Conservation (phyloP, 2,888 invertebrate genomes). For the Pristionchus exspectatus region DNA sequence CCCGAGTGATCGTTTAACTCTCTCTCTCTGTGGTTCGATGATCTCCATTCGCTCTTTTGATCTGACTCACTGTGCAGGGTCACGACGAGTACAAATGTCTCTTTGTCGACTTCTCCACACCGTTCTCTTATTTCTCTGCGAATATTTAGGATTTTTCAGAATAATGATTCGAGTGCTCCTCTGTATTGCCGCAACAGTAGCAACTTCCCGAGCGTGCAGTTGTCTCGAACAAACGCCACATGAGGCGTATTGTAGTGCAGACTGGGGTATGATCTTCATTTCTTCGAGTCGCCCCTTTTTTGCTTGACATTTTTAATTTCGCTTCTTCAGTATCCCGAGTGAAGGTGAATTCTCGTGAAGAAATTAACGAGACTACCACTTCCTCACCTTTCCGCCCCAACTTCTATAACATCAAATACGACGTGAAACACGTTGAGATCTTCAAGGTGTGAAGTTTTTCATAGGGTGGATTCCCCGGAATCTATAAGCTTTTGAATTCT, state of each 20-base stretch:
- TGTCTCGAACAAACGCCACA: neutral
- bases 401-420: slow-evolving; percentile 2
- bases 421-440: neutral
- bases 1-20: neutral
- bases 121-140: neutral
- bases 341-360: neutral
- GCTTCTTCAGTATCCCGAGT: neutral
- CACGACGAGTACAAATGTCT: neutral
- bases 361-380: neutral
- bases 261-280: neutral
- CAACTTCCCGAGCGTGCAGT: neutral
- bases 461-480: neutral
- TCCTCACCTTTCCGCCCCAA: neutral
- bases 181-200: neutral
- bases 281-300: too few species aligned
- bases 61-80: slow-evolving; percentile 5
- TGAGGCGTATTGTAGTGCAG: neutral
- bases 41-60: neutral
- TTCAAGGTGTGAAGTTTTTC: neutral
- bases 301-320: neutral
- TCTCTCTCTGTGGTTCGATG: neutral
- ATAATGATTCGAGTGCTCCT: neutral
- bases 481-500: neutral
- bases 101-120: neutral
- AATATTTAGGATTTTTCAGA: neutral